Percentiles rank a stretch among this genome's conserved stretches.
These are phyloP conservation scores for Bolinopsis microptera DNA, from an alignment of 37 sponge, comb jelly and placozoan species.

Conservation along the genomic window DNA sequence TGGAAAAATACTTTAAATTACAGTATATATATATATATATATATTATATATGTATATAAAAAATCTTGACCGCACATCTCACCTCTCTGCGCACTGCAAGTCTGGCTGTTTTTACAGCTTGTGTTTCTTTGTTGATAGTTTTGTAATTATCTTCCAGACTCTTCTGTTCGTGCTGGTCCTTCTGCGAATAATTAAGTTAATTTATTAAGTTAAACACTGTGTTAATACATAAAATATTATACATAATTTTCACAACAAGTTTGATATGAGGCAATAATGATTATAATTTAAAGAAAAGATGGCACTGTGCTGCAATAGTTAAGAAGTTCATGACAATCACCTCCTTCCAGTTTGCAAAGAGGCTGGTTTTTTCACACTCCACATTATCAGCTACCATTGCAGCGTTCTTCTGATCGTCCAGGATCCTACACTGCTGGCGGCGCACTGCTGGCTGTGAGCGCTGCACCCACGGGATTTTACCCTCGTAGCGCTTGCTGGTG, in stretches of 20 bases:
- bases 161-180: neutral
- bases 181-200: too few species aligned
- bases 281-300: too few species aligned
- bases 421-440: neutral
- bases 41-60: too few species aligned
- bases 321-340: too few species aligned
- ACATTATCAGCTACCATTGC: conserved; percentile 53
- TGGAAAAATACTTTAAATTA: too few species aligned
- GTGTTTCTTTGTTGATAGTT: neutral
- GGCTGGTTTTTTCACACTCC: conserved; percentile 49
- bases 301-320: too few species aligned
- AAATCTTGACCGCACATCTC: too few species aligned
- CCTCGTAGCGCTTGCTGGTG: conserved; percentile 38
- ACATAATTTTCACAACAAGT: too few species aligned
- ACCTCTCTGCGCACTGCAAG: neutral
- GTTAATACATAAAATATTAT: too few species aligned
- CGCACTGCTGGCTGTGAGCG: conserved; percentile 25
- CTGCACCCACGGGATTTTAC: conserved; percentile 33
- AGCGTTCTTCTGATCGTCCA: conserved; percentile 58
- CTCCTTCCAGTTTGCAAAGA: conserved; percentile 59
- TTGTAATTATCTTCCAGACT: neutral
- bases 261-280: too few species aligned
- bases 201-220: too few species aligned
- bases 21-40: too few species aligned
- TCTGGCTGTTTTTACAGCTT: neutral